A percentile compares a stretch with the other conserved stretches of the same genome.
phyloP scores from a whole-genome alignment of 2,113 vertebrate species.

The Junco hyemalis region DNA sequence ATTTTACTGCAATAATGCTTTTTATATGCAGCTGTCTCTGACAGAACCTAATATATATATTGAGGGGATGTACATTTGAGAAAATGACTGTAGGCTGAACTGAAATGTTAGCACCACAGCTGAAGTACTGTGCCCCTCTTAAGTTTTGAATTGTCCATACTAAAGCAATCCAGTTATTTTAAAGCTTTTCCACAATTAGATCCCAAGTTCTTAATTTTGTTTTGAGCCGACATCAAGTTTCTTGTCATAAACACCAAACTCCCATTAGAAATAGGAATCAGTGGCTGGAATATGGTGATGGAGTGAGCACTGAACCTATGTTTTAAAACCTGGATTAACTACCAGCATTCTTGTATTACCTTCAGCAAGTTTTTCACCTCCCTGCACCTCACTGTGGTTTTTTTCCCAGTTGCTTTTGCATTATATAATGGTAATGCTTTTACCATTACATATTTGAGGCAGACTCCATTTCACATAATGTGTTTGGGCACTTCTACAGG shows the following conservation, averaged over 20 bases:
- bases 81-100: background rate
- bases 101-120: background rate
- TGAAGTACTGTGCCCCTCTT: background rate
- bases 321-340: background rate
- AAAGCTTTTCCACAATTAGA: background rate
- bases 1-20: background rate
- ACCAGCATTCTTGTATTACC: background rate
- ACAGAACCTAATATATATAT: background rate
- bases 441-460: background rate
- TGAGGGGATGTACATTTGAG: background rate
- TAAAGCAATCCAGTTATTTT: background rate
- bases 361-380: background rate
- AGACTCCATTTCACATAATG: background rate
- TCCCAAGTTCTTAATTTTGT: background rate
- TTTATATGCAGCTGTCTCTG: background rate
- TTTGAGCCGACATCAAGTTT: background rate
- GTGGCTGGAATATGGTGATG: background rate
- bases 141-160: background rate
- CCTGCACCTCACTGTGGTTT: background rate
- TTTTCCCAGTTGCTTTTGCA: background rate
- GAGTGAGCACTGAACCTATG: background rate
- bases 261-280: background rate
- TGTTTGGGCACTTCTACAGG: background rate
- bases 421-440: background rate
- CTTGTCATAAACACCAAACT: background rate